phyloP scores from a whole-genome alignment of 2,797 vertebrate species.

The Scyliorhinus canicula region DNA sequence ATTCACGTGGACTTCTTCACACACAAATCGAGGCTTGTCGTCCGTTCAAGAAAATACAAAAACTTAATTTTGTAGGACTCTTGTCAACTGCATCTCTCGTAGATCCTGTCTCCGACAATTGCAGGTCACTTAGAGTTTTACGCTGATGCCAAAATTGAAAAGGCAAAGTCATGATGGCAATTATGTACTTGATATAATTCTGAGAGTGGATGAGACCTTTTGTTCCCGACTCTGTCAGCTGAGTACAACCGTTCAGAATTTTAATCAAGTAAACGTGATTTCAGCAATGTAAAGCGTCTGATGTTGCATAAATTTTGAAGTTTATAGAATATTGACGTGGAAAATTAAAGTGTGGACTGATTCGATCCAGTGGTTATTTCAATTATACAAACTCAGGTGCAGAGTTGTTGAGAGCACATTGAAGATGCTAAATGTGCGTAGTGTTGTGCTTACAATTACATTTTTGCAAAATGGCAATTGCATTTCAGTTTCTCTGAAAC shows the following conservation, averaged over 20 bases:
- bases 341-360: not conserved
- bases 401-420: not conserved
- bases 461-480: not conserved
- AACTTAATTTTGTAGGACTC: not conserved
- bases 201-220: slow-evolving; percentile 7
- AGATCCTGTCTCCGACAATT: not conserved
- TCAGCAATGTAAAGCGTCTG: not conserved
- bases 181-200: slow-evolving; percentile 23
- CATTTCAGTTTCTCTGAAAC: not conserved
- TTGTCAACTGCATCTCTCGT: not conserved
- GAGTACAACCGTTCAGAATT: not conserved
- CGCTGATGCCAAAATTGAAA: not conserved
- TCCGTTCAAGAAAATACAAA: not conserved
- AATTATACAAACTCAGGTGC: not conserved
- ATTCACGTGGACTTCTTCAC: slow-evolving; percentile 51
- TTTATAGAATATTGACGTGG: not conserved
- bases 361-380: not conserved
- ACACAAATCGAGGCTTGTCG: slow-evolving; percentile 40
- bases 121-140: not conserved
- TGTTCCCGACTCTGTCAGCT: not conserved
- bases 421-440: not conserved
- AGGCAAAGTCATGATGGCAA: not conserved
- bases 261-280: slow-evolving; percentile 9
- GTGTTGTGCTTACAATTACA: not conserved
- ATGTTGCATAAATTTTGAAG: not conserved